Conservation (phyloP, 2,888 invertebrate genomes). For the Tanytarsus gracilentus region DNA sequence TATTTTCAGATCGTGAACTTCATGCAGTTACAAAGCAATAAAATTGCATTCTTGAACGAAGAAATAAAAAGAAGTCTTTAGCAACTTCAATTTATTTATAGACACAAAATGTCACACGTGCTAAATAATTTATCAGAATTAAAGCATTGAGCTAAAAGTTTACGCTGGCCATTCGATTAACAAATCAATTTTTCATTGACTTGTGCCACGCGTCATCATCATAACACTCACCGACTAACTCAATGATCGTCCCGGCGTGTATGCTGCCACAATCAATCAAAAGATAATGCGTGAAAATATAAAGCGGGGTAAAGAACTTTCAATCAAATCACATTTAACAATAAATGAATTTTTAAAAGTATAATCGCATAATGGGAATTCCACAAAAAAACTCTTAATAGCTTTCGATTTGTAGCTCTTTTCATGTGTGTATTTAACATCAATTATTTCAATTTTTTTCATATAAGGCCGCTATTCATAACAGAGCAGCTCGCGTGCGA, state of each 20-base stretch:
- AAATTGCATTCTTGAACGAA: neutral
- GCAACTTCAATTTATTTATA: too few relatives aligned
- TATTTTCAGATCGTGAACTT: neutral
- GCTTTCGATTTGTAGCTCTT: constrained; percentile 21
- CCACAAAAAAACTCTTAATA: constrained; percentile 15
- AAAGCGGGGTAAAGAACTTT: constrained; percentile 9
- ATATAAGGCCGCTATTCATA: constrained; percentile 5
- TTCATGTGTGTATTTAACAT: constrained; percentile 24
- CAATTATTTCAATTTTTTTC: constrained; percentile 28
- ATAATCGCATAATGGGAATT: neutral
- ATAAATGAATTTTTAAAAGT: neutral
- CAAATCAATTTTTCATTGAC: constrained; percentile 26
- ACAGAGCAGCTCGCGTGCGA: neutral
- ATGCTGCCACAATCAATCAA: constrained; percentile 28
- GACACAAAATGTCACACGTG: constrained; percentile 15
- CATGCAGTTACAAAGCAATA: neutral
- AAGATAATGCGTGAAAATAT: constrained; percentile 26
- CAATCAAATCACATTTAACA: constrained; percentile 16
- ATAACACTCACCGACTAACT: too few relatives aligned
- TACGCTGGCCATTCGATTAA: constrained; percentile 15
- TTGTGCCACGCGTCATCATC: constrained; percentile 14
- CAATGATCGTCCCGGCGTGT: neutral
- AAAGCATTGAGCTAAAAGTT: neutral
- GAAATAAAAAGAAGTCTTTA: neutral
- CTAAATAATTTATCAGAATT: constrained; percentile 15